Percentiles rank a stretch among this genome's conserved stretches.
These are phyloP conservation scores for Myotis pilosus DNA, from an alignment of 2,797 vertebrate species.

Conservation along the genomic window DNA sequence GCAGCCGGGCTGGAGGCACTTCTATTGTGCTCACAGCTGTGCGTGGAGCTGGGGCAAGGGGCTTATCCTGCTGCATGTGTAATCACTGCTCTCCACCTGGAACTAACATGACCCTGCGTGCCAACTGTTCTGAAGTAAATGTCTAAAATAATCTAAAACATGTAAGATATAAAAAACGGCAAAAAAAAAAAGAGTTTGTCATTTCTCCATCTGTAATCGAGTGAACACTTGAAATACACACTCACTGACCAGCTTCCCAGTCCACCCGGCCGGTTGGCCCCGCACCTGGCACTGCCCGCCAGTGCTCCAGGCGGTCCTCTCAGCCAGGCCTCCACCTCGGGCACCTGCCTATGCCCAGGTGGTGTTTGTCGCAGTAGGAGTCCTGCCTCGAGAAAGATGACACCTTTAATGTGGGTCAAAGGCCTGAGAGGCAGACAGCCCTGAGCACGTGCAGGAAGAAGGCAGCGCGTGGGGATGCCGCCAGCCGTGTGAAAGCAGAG, in stretches of 20 bases:
- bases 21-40: accelerated
- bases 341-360: neutral
- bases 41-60: neutral
- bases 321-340: neutral
- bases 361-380: neutral
- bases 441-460: neutral
- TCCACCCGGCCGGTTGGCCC: neutral
- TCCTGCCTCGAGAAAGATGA: neutral
- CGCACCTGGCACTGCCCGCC: neutral
- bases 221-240: neutral
- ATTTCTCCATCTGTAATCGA: neutral
- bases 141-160: neutral
- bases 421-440: neutral
- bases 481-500: neutral
- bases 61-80: too few relatives aligned
- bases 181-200: neutral
- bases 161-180: neutral
- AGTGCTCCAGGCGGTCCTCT: too few relatives aligned
- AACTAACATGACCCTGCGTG: neutral
- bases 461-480: neutral
- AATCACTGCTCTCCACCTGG: neutral
- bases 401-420: neutral
- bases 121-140: neutral
- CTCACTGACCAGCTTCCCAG: neutral
- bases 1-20: neutral